Evolutionary conservation across 1,140 invertebrate species (phyloP).

Genomic region (Ceratosolen solmsi): DNA sequence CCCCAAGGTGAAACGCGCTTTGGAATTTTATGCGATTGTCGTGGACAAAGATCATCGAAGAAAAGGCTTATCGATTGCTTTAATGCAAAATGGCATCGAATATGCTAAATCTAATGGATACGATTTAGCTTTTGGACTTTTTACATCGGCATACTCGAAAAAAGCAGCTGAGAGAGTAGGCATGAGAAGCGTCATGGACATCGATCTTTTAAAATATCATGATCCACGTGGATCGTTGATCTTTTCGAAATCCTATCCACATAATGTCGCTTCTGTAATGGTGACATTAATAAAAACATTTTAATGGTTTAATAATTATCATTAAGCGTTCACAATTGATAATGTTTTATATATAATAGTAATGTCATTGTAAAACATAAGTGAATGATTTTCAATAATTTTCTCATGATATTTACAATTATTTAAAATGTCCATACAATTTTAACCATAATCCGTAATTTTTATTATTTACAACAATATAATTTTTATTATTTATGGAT

Average conservation of each 20-base stretch:
- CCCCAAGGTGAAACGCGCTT: slow-evolving; percentile 30
- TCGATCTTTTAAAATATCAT: slow-evolving; percentile 53
- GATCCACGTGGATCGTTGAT: slow-evolving; percentile 36
- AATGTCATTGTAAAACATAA: too few relatives aligned
- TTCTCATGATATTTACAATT: too few relatives aligned
- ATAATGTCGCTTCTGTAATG: slow-evolving; percentile 54
- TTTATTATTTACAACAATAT: too few relatives aligned
- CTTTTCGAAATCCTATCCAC: slow-evolving; percentile 44
- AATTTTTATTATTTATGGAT: too few relatives aligned
- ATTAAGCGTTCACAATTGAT: too few relatives aligned
- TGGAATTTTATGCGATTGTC: slow-evolving; percentile 58
- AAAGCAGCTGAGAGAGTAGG: slow-evolving; percentile 51
- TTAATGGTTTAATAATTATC: too few relatives aligned
- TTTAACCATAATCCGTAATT: too few relatives aligned
- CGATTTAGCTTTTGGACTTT: slow-evolving; percentile 56
- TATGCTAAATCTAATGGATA: slow-evolving; percentile 36
- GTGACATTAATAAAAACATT: slow-evolving; percentile 2
- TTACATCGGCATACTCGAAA: slow-evolving; percentile 56
- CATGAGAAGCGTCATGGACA: slow-evolving; percentile 46
- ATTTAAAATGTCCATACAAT: too few relatives aligned
- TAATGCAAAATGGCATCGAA: slow-evolving; percentile 46
- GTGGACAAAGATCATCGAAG: slow-evolving; percentile 52
- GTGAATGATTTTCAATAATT: too few relatives aligned
- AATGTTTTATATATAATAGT: too few relatives aligned
- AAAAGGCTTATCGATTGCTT: slow-evolving; percentile 46